These are phyloP conservation scores for Hydrozoanthus tunicans DNA, from an alignment of 64 coral and sea anemone species.

Conservation along the genomic window DNA sequence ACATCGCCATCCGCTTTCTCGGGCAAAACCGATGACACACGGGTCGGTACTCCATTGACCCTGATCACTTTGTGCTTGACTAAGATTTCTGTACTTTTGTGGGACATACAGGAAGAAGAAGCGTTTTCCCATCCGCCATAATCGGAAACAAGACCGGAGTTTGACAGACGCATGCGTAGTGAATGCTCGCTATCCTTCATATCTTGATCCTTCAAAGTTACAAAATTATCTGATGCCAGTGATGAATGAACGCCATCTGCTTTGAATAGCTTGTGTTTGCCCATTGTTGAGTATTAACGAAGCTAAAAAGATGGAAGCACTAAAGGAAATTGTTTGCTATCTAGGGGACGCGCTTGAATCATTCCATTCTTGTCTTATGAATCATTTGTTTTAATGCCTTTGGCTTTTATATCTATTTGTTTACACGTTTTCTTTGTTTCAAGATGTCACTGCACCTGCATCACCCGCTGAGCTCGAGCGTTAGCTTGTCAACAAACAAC, in stretches of 20 bases:
- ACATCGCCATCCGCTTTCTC: constrained; percentile 11
- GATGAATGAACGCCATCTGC: background rate
- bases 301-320: background rate
- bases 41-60: constrained; percentile 33
- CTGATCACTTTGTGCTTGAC: constrained; percentile 47
- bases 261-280: background rate
- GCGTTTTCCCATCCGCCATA: constrained; percentile 8
- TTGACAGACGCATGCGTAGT: constrained; percentile 12
- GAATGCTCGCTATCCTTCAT: background rate
- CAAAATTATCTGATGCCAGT: background rate
- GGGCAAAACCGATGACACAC: constrained; percentile 19
- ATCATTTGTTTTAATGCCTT: constrained; percentile 9
- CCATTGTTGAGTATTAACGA: constrained; percentile 4
- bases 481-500: background rate
- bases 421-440: background rate
- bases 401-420: background rate
- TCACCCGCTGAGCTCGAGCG: background rate
- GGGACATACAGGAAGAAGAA: background rate
- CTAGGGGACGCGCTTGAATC: background rate
- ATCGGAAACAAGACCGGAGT: constrained; percentile 8
- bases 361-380: background rate
- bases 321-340: background rate
- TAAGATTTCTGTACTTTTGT: constrained; percentile 14
- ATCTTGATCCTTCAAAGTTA: background rate
- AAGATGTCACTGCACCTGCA: background rate